Percentiles rank a stretch among this genome's conserved stretches.
phyloP scores from a whole-genome alignment of 1,140 invertebrate genomes.

The Trichonephila inaurata region DNA sequence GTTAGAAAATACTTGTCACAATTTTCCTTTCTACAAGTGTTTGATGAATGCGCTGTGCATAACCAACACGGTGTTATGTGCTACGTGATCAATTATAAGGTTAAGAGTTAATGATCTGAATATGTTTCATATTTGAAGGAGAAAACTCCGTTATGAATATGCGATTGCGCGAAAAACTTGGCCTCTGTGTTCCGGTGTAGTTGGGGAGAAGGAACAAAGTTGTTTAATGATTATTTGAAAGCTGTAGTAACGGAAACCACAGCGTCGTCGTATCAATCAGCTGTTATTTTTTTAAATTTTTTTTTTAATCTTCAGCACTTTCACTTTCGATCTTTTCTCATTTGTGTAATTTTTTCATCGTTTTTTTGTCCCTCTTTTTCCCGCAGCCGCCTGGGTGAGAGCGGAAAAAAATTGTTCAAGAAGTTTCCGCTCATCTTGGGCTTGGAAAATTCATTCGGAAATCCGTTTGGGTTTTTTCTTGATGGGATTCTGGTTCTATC shows the following conservation, averaged over 20 bases:
- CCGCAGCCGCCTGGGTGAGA: background rate
- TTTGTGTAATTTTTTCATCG: background rate
- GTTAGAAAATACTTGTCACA: conserved; percentile 8
- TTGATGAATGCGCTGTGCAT: background rate
- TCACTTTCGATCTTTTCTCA: background rate
- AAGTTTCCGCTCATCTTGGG: conserved; percentile 16
- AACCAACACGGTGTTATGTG: background rate
- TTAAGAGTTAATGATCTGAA: background rate
- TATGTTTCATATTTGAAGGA: background rate
- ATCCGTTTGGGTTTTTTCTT: background rate
- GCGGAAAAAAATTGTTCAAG: background rate
- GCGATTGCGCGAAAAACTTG: background rate
- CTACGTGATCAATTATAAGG: conserved; percentile 22
- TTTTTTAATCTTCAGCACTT: background rate
- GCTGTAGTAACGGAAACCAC: background rate
- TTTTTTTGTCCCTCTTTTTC: conserved; percentile 18
- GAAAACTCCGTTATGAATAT: conserved; percentile 20
- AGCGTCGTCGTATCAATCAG: background rate
- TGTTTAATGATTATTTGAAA: background rate
- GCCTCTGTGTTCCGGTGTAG: background rate
- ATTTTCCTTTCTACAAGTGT: background rate
- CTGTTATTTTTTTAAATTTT: background rate
- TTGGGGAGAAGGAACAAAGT: background rate
- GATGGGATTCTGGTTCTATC: too few species aligned
- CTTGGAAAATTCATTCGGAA: background rate